Base-by-base conservation (phyloP, 1,140 invertebrate species). In the Drosophila busckii region DNA sequence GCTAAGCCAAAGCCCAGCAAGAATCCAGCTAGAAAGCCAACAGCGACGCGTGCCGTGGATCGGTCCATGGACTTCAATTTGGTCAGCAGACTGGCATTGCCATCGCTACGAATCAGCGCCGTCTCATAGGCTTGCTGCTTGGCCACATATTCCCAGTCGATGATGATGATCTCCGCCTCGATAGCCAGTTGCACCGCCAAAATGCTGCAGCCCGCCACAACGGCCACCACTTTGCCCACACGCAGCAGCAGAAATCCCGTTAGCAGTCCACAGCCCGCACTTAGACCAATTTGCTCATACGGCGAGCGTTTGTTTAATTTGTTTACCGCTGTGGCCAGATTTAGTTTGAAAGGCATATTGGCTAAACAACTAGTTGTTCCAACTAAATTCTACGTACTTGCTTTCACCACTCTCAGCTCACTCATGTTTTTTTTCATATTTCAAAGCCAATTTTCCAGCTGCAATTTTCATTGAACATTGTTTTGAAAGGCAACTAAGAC, bases 1-100 rank as follows among this genome's bases (percentile, higher is more conserved):
- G 65, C 54, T 5, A 41, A 35, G 10, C 64, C 70, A 29, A 76
- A 69, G 10, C 70, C 70, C n/a, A 75, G 9, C 6, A 75, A 37
- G 17, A 75, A 55, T 1, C 70, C 70, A 4, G 49, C 70, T 6
- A 75, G 3, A 22, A 75, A 56, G 13, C 70, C 38, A 3, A 64
- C 25, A 6, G 17, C 37, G 0, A 69, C n/a, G 2, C 9, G 12
- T 0, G 13, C 15, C n/a, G 28, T 8, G 9, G 9, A 5, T 10
- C 15, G 40, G n/a, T n/a, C n/a, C n/a, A n/a, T n/a, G n/a, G n/a
- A n/a, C n/a, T n/a, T n/a, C n/a, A n/a, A n/a, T n/a, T n/a, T n/a
- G n/a, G n/a, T n/a, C n/a, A n/a, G n/a, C n/a, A n/a, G n/a, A n/a
- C n/a, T n/a, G 1, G 3, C 1, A 12, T 12, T 10, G 0, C 23